These are phyloP conservation scores for Coccyzus lansbergi DNA, from an alignment of 2,797 vertebrate species.

Conservation along the genomic window DNA sequence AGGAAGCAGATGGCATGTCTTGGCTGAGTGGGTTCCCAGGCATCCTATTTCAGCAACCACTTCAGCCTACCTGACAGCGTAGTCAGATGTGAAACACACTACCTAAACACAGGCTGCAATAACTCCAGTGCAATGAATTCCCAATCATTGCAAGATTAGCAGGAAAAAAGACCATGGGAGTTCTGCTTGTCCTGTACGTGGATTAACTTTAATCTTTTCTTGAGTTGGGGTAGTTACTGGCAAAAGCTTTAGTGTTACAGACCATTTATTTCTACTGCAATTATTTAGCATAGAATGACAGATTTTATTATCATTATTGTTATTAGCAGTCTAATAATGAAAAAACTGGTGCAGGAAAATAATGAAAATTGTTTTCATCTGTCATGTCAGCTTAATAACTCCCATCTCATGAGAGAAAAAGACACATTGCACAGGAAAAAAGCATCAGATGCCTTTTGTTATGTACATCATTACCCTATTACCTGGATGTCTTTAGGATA, in stretches of 20 bases:
- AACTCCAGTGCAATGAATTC: not conserved
- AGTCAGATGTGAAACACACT: not conserved
- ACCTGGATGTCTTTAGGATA: not conserved
- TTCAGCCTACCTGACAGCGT: not conserved
- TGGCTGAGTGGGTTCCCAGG: constrained; percentile 28
- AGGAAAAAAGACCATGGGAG: not conserved
- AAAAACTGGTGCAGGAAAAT: not conserved
- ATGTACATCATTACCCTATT: fast-evolving
- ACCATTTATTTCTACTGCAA: not conserved
- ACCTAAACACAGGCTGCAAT: fast-evolving
- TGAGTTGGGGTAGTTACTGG: not conserved
- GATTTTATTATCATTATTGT: not conserved
- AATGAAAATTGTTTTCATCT: not conserved
- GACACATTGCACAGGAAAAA: not conserved
- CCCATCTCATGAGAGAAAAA: not conserved
- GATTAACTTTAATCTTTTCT: not conserved
- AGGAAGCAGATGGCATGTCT: constrained; percentile 34
- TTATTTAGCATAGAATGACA: not conserved
- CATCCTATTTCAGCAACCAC: not conserved
- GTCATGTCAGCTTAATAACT: not conserved
- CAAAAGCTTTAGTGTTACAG: not conserved
- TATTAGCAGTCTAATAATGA: not conserved
- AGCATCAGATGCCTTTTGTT: not conserved
- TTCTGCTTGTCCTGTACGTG: not conserved
- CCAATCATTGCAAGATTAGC: not conserved